phyloP scores from a whole-genome alignment of 2,797 vertebrate genomes.

The Hypotaenidia okinawae region DNA sequence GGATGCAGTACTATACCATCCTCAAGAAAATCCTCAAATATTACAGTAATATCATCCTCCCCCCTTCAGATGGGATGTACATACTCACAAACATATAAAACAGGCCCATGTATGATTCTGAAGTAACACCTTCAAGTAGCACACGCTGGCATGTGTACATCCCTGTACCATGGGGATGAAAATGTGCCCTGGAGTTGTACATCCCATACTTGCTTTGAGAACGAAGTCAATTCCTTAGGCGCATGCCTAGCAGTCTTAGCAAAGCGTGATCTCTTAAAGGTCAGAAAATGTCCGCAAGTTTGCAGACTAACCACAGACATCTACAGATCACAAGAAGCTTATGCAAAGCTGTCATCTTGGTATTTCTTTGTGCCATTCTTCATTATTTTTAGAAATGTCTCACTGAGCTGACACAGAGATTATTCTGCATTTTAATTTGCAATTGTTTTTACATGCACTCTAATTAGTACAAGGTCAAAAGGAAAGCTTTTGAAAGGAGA shows the following conservation, averaged over 20 bases:
- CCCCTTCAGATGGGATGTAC: neutral
- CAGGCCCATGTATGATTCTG: neutral
- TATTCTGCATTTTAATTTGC: conserved; percentile 24
- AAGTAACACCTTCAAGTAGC: neutral
- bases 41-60: neutral
- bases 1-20: neutral
- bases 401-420: neutral
- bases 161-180: neutral
- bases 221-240: neutral
- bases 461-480: conserved; percentile 49
- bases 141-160: neutral
- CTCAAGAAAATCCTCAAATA: neutral
- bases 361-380: neutral
- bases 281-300: neutral
- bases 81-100: neutral
- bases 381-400: conserved; percentile 36
- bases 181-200: neutral
- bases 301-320: neutral
- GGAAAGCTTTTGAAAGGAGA: conserved; percentile 23
- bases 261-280: neutral
- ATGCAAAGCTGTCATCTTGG: neutral
- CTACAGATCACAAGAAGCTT: neutral
- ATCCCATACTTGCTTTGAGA: neutral
- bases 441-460: neutral
- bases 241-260: neutral